Percentiles rank a stretch among this genome's conserved stretches.
phyloP scores from a whole-genome alignment of 2,888 invertebrate species.

The Drosophila aldrichi region DNA sequence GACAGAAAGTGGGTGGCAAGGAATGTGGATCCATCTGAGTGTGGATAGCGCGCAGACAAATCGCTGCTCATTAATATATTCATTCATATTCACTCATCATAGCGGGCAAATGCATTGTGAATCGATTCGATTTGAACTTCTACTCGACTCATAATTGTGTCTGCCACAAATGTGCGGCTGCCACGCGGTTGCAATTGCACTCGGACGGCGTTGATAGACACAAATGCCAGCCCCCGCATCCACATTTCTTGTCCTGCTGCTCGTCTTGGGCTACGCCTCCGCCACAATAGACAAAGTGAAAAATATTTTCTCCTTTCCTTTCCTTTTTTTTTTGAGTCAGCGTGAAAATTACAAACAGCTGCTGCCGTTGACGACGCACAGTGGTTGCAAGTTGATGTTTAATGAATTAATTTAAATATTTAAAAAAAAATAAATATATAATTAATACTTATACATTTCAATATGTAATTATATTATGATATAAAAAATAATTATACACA shows the following conservation, averaged over 20 bases:
- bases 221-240: conserved; percentile 54
- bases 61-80: conserved; percentile 84
- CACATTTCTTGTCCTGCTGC: background rate
- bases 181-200: conserved; percentile 73
- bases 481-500: no score
- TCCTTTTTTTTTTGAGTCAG: conserved; percentile 49
- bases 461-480: background rate
- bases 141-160: conserved; percentile 57
- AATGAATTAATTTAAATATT: background rate
- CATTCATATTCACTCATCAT: conserved; percentile 81
- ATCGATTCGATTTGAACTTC: conserved; percentile 26
- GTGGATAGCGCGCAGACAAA: conserved; percentile 70
- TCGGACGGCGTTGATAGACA: conserved; percentile 75
- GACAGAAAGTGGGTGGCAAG: conserved; percentile 20
- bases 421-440: background rate
- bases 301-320: conserved; percentile 59
- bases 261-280: conserved; percentile 60
- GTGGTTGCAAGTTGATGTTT: conserved; percentile 1
- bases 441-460: no score
- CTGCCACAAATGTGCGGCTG: conserved; percentile 44
- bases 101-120: conserved; percentile 61
- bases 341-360: conserved; percentile 81
- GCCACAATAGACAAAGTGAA: conserved; percentile 51
- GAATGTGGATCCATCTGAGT: background rate
- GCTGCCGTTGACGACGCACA: conserved; percentile 44